A percentile compares a stretch with the other conserved stretches of the same genome.
Evolutionary conservation across 2,113 vertebrate genomes (phyloP).

Genomic region (Hyperopisus bebe): DNA sequence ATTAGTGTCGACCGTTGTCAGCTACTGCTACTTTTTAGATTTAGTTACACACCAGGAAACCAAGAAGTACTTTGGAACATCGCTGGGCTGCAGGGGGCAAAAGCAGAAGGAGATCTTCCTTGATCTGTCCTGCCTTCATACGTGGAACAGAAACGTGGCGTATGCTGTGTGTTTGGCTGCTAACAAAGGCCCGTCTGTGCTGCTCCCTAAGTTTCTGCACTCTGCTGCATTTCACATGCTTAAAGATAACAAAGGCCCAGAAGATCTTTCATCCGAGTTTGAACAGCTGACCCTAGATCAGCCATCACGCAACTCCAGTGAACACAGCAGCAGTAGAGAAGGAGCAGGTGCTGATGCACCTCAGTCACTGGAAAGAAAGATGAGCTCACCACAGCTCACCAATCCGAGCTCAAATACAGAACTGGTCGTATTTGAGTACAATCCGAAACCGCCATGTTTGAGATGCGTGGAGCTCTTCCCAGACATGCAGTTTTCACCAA

Average conservation of each 20-base stretch:
- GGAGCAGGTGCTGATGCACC: not conserved
- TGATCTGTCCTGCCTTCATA: constrained; percentile 14
- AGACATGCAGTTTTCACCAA: not conserved
- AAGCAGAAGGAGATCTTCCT: constrained; percentile 13
- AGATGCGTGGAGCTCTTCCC: constrained; percentile 14
- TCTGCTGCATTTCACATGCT: constrained; percentile 13
- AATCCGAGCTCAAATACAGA: not conserved
- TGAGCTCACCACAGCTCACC: not conserved
- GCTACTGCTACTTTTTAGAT: constrained; percentile 19
- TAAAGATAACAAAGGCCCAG: no score
- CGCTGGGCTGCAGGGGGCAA: constrained; percentile 9
- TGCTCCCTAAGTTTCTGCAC: not conserved
- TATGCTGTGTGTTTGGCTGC: constrained; percentile 12
- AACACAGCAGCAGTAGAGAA: not conserved
- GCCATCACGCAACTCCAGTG: not conserved
- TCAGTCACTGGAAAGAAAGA: not conserved
- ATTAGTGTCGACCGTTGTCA: constrained; percentile 17
- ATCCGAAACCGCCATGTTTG: not conserved
- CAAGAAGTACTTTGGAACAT: constrained; percentile 19
- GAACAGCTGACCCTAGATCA: not conserved
- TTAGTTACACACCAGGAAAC: not conserved
- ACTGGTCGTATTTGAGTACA: not conserved
- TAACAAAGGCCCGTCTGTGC: not conserved
- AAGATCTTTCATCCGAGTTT: no score
- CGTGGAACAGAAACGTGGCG: constrained; percentile 15